Evolutionary conservation across 92 coral and sea anemone species (phyloP), one percentile per base, ranked within the genome.

Genomic region (Hydrozoanthus gracilis): DNA sequence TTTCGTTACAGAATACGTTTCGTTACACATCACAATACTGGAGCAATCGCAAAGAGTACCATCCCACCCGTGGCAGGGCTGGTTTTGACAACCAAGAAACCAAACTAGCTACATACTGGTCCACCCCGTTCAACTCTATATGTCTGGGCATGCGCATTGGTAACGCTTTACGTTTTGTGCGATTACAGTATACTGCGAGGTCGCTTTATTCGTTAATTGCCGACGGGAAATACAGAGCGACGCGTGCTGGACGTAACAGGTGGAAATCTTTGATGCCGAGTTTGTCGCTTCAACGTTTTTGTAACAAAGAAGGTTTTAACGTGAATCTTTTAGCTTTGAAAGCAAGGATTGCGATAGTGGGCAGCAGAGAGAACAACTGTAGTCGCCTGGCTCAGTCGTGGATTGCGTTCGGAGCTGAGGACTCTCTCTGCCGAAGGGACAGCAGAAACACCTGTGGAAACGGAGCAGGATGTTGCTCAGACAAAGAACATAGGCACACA

Each of bases 131-230:
- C 69, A 90, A 73, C 47, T 67, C 68, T 35, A 56, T 89, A 48
- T 89, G 92, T 78, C 89, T 89, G 56, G 92, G 92, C 65, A 89
- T 89, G 92, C 82, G 71, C 72, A 12, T n/a, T 9, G 75, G 55
- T 14, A 35, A 56, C 68, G 35, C 67, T 13, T 20, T 84, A 6
- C 77, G 72, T 44, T 89, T 89, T 18, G 60, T 89, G 68, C 89
- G 88, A 70, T 47, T 89, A 35, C 20, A 15, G 13, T 77, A 78
- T 79, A 35, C 58, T 39, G 89, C 86, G 49, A 85, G 64, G 12
- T 89, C 92, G 65, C 89, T 89, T 82, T 86, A 39, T 47, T 82
- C 88, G 39, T 80, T 89, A 44, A 89, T 89, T 20, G 89, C 92
- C 0, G 92, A 89, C 58, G 92, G 92, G 2, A 89, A 68, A 54